Evolutionary conservation across 2,113 vertebrate species (phyloP), one percentile per base, ranked within the genome.

Genomic region (Verasper variegatus): DNA sequence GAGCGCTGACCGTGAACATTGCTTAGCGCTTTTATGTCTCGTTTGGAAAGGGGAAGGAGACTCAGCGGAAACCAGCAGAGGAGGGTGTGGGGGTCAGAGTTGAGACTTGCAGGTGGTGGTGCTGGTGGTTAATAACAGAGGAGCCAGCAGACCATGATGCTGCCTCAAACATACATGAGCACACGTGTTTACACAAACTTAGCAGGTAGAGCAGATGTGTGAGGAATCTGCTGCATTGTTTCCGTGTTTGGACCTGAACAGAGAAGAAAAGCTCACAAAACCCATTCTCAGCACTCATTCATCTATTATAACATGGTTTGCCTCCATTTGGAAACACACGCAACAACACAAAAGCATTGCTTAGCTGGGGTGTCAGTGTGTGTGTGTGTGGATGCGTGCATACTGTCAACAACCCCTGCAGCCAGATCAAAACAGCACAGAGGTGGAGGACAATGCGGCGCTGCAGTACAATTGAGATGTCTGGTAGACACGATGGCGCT

Each of bases 41-140:
- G 76, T 80, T 80, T 61, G 58, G 51, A 74, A 27, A 74, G 47
- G 26, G 70, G 76, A 78, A 82, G 61, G 68, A 65, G 57, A 70
- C 74, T 70, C 74, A 64, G 72, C 31, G 80, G 59, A 77, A 59
- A 83, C 42, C 72, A 75, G 55, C 27, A 81, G 70, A 67, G 74
- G 78, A 74, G 76, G 81, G 70, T 66, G 73, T 58, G 27, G 65
- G 63, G 87, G 89, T 86, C 78, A 82, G 65, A 73, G 78, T 76
- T 82, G 68, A 84, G 65, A 59, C 73, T 78, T 74, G 85, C 71
- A 87, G 87, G 79, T 86, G 87, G 68, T 55, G 74, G 35, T 74
- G 37, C 12, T 74, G 27, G 6, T 76, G 75, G 60, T 86, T 82
- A 68, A 85, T 80, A 65, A 82, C 47, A 20, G 18, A 68, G 49